phyloP scores from a whole-genome alignment of 2,113 vertebrate genomes.

The Mobula birostris region DNA sequence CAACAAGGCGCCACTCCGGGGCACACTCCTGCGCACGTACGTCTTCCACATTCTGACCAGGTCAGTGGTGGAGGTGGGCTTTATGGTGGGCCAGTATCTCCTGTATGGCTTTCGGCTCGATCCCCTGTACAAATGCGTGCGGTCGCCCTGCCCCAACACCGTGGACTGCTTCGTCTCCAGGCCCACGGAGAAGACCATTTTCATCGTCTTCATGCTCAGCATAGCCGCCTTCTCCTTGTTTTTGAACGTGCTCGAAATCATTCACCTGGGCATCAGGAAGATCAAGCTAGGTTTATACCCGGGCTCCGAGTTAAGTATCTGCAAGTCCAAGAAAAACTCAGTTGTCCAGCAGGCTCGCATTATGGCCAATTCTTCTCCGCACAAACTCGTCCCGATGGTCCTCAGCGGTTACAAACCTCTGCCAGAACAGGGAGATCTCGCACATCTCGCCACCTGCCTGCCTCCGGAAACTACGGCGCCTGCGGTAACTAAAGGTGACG shows the following conservation, averaged over 20 bases:
- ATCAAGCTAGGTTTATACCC: slow-evolving; percentile 68
- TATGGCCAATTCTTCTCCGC: slow-evolving; percentile 56
- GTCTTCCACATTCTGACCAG: slow-evolving; percentile 86
- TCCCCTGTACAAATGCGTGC: slow-evolving; percentile 79
- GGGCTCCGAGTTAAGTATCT: slow-evolving; percentile 59
- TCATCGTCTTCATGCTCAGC: slow-evolving; percentile 90
- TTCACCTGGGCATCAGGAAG: slow-evolving; percentile 77
- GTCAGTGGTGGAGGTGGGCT: slow-evolving; percentile 81
- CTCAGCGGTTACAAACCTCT: slow-evolving; percentile 48
- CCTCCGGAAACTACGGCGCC: slow-evolving; percentile 41
- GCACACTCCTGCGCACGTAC: slow-evolving; percentile 79
- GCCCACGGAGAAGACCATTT: slow-evolving; percentile 90
- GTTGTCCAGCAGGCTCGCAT: slow-evolving; percentile 58
- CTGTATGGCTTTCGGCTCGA: slow-evolving; percentile 81
- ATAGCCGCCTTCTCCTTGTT: slow-evolving; percentile 81
- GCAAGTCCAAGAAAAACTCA: slow-evolving; percentile 70
- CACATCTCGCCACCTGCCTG: slow-evolving; percentile 44
- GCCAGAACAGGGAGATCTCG: slow-evolving; percentile 48
- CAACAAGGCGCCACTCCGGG: slow-evolving; percentile 81
- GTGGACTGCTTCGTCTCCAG: slow-evolving; percentile 92
- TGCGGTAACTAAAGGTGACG: slow-evolving; percentile 44
- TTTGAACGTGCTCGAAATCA: slow-evolving; percentile 82
- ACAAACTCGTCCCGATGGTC: slow-evolving; percentile 56
- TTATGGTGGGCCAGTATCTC: slow-evolving; percentile 83
- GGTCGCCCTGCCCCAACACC: slow-evolving; percentile 77